phyloP scores from a whole-genome alignment of 2,797 vertebrate genomes.

The Oryzias dopingdopingensis region DNA sequence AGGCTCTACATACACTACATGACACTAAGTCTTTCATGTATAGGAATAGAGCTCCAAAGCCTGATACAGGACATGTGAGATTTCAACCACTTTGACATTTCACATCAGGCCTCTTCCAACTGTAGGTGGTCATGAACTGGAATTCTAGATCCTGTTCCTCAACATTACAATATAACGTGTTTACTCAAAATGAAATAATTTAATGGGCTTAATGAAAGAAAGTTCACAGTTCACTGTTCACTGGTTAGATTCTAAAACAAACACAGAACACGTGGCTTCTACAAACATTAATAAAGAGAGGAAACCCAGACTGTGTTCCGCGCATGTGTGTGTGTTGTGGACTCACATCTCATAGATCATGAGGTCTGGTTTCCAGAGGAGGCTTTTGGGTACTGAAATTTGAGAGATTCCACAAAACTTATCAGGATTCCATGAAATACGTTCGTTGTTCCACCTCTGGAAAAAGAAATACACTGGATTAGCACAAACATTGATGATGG shows the following conservation, averaged over 20 bases:
- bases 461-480: background rate
- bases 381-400: conserved; percentile 49
- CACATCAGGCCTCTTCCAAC: no score
- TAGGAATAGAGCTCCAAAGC: no score
- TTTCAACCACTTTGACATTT: no score
- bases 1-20: no score
- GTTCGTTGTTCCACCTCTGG: conserved; percentile 64
- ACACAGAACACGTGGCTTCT: background rate
- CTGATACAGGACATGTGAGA: no score
- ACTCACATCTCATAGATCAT: conserved; percentile 68
- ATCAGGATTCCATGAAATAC: conserved; percentile 63
- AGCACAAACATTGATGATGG: background rate
- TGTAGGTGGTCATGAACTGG: background rate
- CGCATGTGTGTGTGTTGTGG: conserved; percentile 6
- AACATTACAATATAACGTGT: conserved; percentile 1
- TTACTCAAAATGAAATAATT: conserved; percentile 1
- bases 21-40: no score
- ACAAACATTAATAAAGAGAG: conserved; percentile 6
- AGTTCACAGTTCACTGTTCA: conserved; percentile 2
- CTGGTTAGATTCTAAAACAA: background rate
- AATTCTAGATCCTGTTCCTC: background rate
- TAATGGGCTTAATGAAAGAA: conserved; percentile 2
- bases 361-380: conserved; percentile 70
- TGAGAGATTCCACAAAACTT: conserved; percentile 68
- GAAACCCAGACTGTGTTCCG: background rate